Conservation (phyloP, 1,140 invertebrate genomes). For the Drosophila nigromelanica region DNA sequence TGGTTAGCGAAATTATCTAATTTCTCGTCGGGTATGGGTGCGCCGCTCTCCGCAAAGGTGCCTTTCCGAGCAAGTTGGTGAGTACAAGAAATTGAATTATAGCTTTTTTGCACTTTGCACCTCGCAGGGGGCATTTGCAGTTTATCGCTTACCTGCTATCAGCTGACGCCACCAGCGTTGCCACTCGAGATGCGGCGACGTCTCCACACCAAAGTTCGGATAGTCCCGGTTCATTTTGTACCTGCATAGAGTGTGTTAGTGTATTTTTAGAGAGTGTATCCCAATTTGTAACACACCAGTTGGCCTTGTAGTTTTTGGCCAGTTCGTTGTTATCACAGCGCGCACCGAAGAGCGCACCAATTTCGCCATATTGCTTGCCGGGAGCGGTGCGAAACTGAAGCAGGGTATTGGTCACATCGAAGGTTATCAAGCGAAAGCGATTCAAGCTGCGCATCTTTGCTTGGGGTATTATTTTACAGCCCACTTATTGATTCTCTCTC, state of each 20-base stretch:
- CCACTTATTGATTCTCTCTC: constrained; percentile 17
- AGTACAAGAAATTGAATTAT: background rate
- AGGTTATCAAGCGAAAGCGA: constrained; percentile 89
- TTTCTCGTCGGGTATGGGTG: constrained; percentile 83
- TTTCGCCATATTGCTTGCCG: constrained; percentile 89
- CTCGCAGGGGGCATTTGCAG: background rate
- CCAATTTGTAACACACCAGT: constrained; percentile 84
- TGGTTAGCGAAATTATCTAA: constrained; percentile 86
- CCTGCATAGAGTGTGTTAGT: constrained; percentile 36
- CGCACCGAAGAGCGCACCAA: constrained; percentile 89
- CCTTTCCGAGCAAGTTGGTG: constrained; percentile 30
- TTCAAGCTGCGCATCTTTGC: constrained; percentile 81
- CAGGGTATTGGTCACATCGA: constrained; percentile 94
- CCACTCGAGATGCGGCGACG: constrained; percentile 87
- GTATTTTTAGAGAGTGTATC: background rate
- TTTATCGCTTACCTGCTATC: constrained; percentile 65
- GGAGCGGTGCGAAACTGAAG: constrained; percentile 88
- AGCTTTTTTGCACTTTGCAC: constrained; percentile 36
- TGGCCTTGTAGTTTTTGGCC: constrained; percentile 87
- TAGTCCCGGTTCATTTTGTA: constrained; percentile 86
- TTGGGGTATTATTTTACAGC: constrained; percentile 16
- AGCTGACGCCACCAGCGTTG: constrained; percentile 91
- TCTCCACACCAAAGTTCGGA: constrained; percentile 91
- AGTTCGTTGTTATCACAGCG: constrained; percentile 86
- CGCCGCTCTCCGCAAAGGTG: constrained; percentile 77